phyloP scores from a whole-genome alignment of 1,140 invertebrate genomes.

The Drosophila serrata region DNA sequence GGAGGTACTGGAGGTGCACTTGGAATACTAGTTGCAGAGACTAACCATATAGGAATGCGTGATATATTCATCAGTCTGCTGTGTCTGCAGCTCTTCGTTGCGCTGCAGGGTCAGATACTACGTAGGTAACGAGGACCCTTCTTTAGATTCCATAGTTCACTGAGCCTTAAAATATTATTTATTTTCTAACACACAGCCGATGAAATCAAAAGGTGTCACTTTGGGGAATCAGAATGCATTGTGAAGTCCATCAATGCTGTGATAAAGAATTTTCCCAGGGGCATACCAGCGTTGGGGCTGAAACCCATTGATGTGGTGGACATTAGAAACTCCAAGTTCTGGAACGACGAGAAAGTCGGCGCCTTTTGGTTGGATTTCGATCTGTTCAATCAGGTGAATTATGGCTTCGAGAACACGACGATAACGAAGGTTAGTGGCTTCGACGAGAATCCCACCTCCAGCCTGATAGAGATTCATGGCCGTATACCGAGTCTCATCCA shows the following conservation, averaged over 20 bases:
- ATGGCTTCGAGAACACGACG: constrained; percentile 65
- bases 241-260: constrained; percentile 49
- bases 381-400: constrained; percentile 54
- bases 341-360: constrained; percentile 11
- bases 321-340: constrained; percentile 39
- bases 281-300: constrained; percentile 53
- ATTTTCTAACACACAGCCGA: constrained; percentile 13
- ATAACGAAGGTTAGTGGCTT: constrained; percentile 58
- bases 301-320: constrained; percentile 67
- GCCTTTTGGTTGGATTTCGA: constrained; percentile 37
- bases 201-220: constrained; percentile 50
- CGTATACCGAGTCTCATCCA: constrained; percentile 58
- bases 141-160: not conserved
- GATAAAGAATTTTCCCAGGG: constrained; percentile 46
- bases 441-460: constrained; percentile 43
- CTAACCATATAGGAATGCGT: constrained; percentile 22
- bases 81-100: constrained; percentile 5
- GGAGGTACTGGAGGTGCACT: constrained; percentile 22
- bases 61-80: constrained; percentile 13
- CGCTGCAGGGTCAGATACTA: constrained; percentile 20
- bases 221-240: constrained; percentile 51
- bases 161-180: not conserved
- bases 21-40: constrained; percentile 1
- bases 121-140: constrained; percentile 35
- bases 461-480: constrained; percentile 53